phyloP scores from a whole-genome alignment of 2,797 vertebrate species.

The Botia almorhae region DNA sequence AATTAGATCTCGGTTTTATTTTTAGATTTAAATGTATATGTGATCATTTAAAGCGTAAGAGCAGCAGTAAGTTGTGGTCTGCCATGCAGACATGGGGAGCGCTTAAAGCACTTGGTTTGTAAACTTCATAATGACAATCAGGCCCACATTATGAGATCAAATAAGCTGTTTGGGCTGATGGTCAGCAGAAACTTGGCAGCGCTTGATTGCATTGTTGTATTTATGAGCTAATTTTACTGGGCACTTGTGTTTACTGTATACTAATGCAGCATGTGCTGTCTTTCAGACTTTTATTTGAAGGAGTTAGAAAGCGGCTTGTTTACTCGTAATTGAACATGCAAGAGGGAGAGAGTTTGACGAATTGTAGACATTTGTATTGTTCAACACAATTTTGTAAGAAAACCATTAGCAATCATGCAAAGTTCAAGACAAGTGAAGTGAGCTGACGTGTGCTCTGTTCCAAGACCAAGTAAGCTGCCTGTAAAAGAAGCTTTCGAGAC shows the following conservation, averaged over 20 bases:
- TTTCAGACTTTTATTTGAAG: constrained; percentile 87
- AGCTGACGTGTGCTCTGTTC: neutral
- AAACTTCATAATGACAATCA: constrained; percentile 59
- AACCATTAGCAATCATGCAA: constrained; percentile 29
- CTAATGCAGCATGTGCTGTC: constrained; percentile 77
- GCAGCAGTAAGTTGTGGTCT: constrained; percentile 3
- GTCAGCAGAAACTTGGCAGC: constrained; percentile 60
- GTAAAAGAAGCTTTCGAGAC: neutral
- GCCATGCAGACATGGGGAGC: constrained; percentile 28
- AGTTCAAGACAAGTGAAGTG: neutral
- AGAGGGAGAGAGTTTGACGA: constrained; percentile 8
- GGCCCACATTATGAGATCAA: constrained; percentile 58
- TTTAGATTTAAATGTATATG: neutral
- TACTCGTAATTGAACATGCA: constrained; percentile 54
- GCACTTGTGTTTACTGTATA: constrained; percentile 65
- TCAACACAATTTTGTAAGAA: neutral
- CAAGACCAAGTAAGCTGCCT: neutral
- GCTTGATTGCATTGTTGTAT: constrained; percentile 75
- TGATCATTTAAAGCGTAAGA: neutral
- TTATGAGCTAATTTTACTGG: constrained; percentile 78
- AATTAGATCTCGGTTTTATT: neutral
- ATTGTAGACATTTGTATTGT: constrained; percentile 34
- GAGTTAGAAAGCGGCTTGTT: constrained; percentile 50
- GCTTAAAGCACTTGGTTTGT: constrained; percentile 53
- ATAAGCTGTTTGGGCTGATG: constrained; percentile 58